Evolutionary conservation across 2,888 invertebrate species (phyloP).

Genomic region (Xanthorhoe designata): DNA sequence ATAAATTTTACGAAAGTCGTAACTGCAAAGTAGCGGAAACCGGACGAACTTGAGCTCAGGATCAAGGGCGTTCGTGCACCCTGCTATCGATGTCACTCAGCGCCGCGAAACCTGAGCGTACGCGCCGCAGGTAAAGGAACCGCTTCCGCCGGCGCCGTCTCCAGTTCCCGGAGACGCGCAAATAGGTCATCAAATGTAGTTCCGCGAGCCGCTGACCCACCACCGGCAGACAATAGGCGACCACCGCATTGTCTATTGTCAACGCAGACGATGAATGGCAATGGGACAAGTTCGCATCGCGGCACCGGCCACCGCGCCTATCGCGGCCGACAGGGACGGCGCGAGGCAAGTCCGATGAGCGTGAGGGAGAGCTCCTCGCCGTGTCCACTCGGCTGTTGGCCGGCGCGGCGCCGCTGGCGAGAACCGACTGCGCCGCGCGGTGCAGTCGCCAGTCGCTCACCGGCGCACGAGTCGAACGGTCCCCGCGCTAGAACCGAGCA

Average conservation of each 20-base stretch:
- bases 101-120: conserved; percentile 37
- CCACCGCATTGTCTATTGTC: conserved; percentile 76
- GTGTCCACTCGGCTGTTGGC: conserved; percentile 60
- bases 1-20: conserved; percentile 23
- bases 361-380: conserved; percentile 51
- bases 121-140: conserved; percentile 50
- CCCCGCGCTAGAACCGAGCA: conserved; percentile 49
- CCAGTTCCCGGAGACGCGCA: conserved; percentile 61
- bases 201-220: conserved; percentile 64
- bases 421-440: conserved; percentile 77
- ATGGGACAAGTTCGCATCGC: conserved; percentile 75
- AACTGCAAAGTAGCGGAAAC: conserved; percentile 28
- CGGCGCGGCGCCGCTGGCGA: conserved; percentile 58
- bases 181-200: conserved; percentile 65
- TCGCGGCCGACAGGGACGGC: conserved; percentile 53
- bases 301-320: conserved; percentile 59
- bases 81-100: conserved; percentile 25
- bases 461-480: conserved; percentile 71
- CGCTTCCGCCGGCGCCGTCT: conserved; percentile 49
- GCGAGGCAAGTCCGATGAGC: conserved; percentile 45
- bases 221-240: conserved; percentile 66
- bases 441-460: conserved; percentile 63
- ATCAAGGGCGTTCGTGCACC: conserved; percentile 42
- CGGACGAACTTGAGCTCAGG: conserved; percentile 41
- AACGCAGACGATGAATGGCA: conserved; percentile 76